Evolutionary conservation across 2,888 invertebrate species (phyloP).

Genomic region (Andrena praecox): DNA sequence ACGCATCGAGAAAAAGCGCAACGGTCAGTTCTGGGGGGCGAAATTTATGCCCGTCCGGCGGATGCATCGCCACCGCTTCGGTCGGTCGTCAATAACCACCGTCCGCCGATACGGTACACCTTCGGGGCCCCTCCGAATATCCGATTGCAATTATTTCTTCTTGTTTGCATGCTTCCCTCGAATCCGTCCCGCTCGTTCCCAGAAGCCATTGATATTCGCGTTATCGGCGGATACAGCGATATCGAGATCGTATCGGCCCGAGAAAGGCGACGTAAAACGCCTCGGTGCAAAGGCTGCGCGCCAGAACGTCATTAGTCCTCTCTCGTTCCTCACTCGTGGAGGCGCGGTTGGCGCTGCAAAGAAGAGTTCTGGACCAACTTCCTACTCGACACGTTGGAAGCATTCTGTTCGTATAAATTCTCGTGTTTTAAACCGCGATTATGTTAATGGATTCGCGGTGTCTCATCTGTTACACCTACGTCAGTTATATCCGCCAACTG

Average conservation of each 20-base stretch:
- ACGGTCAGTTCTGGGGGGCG: conserved; percentile 51
- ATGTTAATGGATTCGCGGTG: too few species aligned
- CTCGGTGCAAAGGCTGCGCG: conserved; percentile 22
- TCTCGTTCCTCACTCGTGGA: neutral
- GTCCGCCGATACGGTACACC: conserved; percentile 78
- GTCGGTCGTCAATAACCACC: conserved; percentile 79
- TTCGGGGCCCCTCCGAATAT: conserved; percentile 77
- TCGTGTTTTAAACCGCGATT: neutral
- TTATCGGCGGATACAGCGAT: conserved; percentile 51
- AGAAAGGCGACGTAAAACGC: conserved; percentile 37
- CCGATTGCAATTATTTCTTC: conserved; percentile 81
- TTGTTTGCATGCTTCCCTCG: conserved; percentile 72
- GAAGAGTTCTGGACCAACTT: conserved; percentile 1
- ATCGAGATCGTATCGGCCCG: conserved; percentile 53
- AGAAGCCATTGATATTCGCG: conserved; percentile 64
- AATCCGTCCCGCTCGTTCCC: conserved; percentile 58
- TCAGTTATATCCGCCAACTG: too few species aligned
- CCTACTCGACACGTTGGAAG: neutral
- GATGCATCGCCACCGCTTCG: conserved; percentile 77
- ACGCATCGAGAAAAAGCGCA: conserved; percentile 61
- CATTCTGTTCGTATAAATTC: neutral
- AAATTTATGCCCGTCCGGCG: conserved; percentile 78
- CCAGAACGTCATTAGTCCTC: conserved; percentile 26
- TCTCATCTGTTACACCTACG: too few species aligned
- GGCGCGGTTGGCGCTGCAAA: neutral